Percentiles rank a stretch among this genome's conserved stretches.
Evolutionary conservation across 2,888 invertebrate species (phyloP).

Genomic region (Norana najaformis): DNA sequence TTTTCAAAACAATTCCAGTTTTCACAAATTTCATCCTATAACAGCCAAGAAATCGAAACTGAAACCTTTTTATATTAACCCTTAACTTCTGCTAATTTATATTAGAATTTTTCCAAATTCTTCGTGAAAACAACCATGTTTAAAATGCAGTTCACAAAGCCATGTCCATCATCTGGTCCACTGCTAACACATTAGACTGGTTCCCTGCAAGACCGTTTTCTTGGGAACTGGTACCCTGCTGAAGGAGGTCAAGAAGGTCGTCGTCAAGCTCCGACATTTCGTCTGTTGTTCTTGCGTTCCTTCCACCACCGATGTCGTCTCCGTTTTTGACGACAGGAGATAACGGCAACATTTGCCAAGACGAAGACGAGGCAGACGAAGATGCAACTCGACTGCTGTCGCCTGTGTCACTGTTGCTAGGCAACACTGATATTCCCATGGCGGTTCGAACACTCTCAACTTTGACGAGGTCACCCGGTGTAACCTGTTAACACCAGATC

Average conservation of each 20-base stretch:
- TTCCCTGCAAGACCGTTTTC: background rate
- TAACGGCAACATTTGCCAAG: background rate
- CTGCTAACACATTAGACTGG: constrained; percentile 1
- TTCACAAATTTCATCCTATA: background rate
- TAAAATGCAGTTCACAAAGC: background rate
- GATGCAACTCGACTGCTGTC: background rate
- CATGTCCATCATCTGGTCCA: background rate
- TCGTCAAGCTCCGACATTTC: constrained; percentile 25
- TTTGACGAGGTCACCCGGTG: constrained; percentile 35
- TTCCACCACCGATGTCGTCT: background rate
- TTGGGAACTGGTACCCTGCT: constrained; percentile 18
- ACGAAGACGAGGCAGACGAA: background rate
- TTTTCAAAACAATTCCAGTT: background rate
- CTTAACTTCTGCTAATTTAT: background rate
- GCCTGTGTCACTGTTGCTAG: background rate
- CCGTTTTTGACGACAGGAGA: background rate
- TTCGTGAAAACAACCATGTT: background rate
- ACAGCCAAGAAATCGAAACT: background rate
- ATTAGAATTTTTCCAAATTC: constrained; percentile 8
- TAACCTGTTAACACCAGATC: constrained; percentile 28
- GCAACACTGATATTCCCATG: constrained; percentile 30
- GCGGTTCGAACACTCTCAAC: constrained; percentile 25
- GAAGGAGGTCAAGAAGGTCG: constrained; percentile 29
- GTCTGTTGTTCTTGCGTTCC: background rate
- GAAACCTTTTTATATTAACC: background rate